phyloP scores from a whole-genome alignment of 2,888 invertebrate genomes.

The Agapetus fuscipes region DNA sequence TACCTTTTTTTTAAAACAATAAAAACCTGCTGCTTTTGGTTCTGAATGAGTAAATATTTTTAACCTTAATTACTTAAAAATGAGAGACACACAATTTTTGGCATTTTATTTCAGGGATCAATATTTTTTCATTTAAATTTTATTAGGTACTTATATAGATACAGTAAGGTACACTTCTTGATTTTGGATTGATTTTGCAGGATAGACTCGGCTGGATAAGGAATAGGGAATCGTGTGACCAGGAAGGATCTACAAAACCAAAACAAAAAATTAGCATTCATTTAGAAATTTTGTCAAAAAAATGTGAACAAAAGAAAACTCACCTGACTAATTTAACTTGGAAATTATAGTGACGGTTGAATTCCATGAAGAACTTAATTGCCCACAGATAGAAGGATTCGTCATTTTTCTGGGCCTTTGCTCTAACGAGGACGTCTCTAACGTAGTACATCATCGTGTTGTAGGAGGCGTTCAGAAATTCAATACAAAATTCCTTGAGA shows the following conservation, averaged over 20 bases:
- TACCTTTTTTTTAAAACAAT: too few relatives aligned
- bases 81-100: too few relatives aligned
- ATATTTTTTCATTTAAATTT: too few relatives aligned
- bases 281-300: not conserved
- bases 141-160: too few relatives aligned
- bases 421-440: constrained; percentile 61
- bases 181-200: too few relatives aligned
- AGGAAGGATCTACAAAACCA: not conserved
- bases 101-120: too few relatives aligned
- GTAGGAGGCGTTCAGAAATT: constrained; percentile 86
- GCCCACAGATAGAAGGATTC: constrained; percentile 94
- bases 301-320: constrained; percentile 20
- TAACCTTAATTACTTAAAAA: too few relatives aligned
- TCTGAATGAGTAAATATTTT: too few relatives aligned
- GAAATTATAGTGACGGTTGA: constrained; percentile 81
- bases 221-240: not conserved
- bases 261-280: not conserved
- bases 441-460: constrained; percentile 87
- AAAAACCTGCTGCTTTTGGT: too few relatives aligned
- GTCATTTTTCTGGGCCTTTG: constrained; percentile 69
- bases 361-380: constrained; percentile 93
- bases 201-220: not conserved
- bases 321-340: constrained; percentile 84
- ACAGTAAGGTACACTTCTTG: too few relatives aligned
- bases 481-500: constrained; percentile 88